A percentile compares a stretch with the other conserved stretches of the same genome.
Evolutionary conservation across 2,888 invertebrate species (phyloP).

Genomic region (Ornithoptera alexandrae): DNA sequence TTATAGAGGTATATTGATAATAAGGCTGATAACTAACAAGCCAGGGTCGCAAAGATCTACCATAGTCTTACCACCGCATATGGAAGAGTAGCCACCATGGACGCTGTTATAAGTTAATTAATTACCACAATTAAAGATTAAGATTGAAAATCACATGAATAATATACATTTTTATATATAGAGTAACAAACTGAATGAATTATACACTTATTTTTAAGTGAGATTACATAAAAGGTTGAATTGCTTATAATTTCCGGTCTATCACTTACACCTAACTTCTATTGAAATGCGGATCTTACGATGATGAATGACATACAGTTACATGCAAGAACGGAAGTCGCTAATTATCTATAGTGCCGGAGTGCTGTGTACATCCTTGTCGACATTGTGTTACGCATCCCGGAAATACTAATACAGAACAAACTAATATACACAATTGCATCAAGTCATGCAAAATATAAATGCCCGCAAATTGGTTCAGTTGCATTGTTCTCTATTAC

Average conservation of each 20-base stretch:
- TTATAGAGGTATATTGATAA: no score
- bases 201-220: not conserved
- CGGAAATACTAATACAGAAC: constrained; percentile 25
- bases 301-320: constrained; percentile 5
- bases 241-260: not conserved
- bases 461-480: not conserved
- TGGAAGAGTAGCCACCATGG: no score
- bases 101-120: no score
- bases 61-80: no score
- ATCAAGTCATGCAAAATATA: constrained; percentile 3
- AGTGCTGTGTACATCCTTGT: constrained; percentile 20
- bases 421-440: constrained; percentile 18
- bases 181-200: no score
- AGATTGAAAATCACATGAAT: no score
- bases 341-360: constrained; percentile 21
- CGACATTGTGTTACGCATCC: constrained; percentile 15
- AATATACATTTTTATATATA: no score
- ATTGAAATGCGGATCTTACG: constrained; percentile 10
- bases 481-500: not conserved
- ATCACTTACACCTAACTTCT: not conserved
- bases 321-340: constrained; percentile 19
- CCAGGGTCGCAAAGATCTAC: no score
- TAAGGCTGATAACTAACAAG: no score
- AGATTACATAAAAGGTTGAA: not conserved
- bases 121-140: no score